Percentiles rank a stretch among this genome's conserved stretches.
Conservation (phyloP, 1,140 invertebrate species). For the Lordiphosa mommai region DNA sequence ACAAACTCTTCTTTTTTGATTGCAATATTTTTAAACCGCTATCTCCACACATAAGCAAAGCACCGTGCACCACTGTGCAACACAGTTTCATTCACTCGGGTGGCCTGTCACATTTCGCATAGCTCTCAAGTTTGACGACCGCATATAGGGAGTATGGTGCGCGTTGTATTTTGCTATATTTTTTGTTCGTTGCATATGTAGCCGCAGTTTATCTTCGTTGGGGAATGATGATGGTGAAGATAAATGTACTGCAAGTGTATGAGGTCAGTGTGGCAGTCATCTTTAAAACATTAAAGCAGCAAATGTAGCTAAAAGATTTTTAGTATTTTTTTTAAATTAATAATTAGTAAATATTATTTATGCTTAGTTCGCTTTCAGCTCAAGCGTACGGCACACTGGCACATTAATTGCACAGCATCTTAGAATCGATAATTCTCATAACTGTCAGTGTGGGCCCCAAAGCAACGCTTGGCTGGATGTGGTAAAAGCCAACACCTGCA, state of each 20-base stretch:
- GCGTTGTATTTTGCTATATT: constrained; percentile 5
- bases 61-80: too few relatives aligned
- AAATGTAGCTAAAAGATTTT: constrained; percentile 21
- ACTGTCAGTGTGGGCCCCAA: constrained; percentile 23
- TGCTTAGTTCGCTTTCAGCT: constrained; percentile 14
- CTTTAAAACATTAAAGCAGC: constrained; percentile 11
- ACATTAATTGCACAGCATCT: constrained; percentile 63
- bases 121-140: constrained; percentile 9
- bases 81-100: too few relatives aligned
- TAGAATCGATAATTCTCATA: constrained; percentile 66
- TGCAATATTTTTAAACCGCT: too few relatives aligned
- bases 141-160: constrained; percentile 13
- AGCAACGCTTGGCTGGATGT: background rate
- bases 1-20: too few relatives aligned
- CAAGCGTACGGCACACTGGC: constrained; percentile 38
- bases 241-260: constrained; percentile 46
- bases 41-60: too few relatives aligned
- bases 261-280: constrained; percentile 37
- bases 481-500: constrained; percentile 35
- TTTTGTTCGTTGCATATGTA: constrained; percentile 3
- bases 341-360: constrained; percentile 4
- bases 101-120: background rate
- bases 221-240: constrained; percentile 32
- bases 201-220: constrained; percentile 42
- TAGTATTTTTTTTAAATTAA: background rate